Evolutionary conservation across 2,888 invertebrate species (phyloP), one percentile per base, ranked within the genome.

Genomic region (Brenthis hecate): DNA sequence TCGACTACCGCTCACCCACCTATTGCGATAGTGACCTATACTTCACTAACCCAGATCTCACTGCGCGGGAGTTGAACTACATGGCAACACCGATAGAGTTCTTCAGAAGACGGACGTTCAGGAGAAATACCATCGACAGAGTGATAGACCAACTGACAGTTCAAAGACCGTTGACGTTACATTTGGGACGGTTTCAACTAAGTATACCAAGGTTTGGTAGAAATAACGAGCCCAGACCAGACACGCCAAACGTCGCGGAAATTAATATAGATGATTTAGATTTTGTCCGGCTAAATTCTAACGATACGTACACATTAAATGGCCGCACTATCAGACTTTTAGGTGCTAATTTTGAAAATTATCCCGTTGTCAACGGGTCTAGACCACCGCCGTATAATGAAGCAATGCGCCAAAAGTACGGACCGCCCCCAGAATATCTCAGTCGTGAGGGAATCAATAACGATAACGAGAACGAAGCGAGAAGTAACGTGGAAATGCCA

Each of bases 381-480:
- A 65, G 86, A 1, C 92, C 92, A 0, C 93, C 93, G 0, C 88
- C 92, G 0, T 92, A 92, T 61, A 87, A 83, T 0, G 92, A 92
- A 57, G 88, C 89, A 0, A 84, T 91, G 78, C 75, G 92, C 0
- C 86, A 87, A 66, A 92, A 92, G 3, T 86, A 85, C 55, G 93
- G 93, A 0, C 94, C 94, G 0, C 94, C 94, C 0, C 94, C 94
- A 0, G 86, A 88, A 4, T 89, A 90, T 69, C 56, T 88, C 0
- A 86, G 88, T 32, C 73, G 89, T 0, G 90, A 89, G 14, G 81
- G 79, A 0, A 68, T 90, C 0, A 81, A 73, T 14, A 69, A 69
- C 36, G 71, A 69, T 0, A 70, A 60, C 5, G 89, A 88, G 43
- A 81, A 81, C 23, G 87, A 87, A 63, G 89, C 89, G 0, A 78